Percentiles rank a stretch among this genome's conserved stretches.
Evolutionary conservation across 2,888 invertebrate genomes (phyloP).

Genomic region (Drymonia ruficornis): DNA sequence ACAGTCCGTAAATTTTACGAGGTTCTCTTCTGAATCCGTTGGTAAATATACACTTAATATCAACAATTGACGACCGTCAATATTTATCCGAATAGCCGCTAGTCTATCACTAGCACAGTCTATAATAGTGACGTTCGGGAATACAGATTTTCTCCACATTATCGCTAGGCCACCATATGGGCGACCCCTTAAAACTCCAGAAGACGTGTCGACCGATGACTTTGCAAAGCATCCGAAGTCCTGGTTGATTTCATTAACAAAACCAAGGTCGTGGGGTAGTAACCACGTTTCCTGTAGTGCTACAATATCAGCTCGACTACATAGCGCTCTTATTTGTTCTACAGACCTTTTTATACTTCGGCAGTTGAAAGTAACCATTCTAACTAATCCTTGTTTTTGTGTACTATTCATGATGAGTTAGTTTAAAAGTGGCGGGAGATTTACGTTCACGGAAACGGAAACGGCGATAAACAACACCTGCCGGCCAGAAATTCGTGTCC

Average conservation of each 20-base stretch:
- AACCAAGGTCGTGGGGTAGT: slow-evolving; percentile 28
- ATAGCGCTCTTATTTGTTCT: slow-evolving; percentile 23
- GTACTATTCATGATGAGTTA: no score
- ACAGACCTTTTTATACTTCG: slow-evolving; percentile 28
- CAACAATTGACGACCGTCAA: slow-evolving; percentile 10
- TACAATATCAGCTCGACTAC: slow-evolving; percentile 11
- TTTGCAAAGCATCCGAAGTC: slow-evolving; percentile 29
- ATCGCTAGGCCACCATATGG: slow-evolving; percentile 28
- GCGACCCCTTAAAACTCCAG: slow-evolving; percentile 25
- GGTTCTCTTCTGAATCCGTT: slow-evolving; percentile 25
- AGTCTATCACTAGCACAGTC: neutral
- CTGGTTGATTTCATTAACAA: slow-evolving; percentile 22
- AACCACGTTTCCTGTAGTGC: slow-evolving; percentile 36
- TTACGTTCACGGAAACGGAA: slow-evolving; percentile 16
- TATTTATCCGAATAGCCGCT: neutral
- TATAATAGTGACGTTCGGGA: slow-evolving; percentile 26
- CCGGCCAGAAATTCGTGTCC: slow-evolving; percentile 29
- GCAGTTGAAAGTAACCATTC: slow-evolving; percentile 29
- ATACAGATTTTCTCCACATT: slow-evolving; percentile 31
- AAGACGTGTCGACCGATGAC: slow-evolving; percentile 35
- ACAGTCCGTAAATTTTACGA: slow-evolving; percentile 28
- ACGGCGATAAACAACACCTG: slow-evolving; percentile 25
- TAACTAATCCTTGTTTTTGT: slow-evolving; percentile 1
- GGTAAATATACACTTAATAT: slow-evolving; percentile 38
- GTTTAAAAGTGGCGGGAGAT: no score